Evolutionary conservation across 2,888 invertebrate species (phyloP), one percentile per base, ranked within the genome.

Genomic region (Copidosoma aretas): DNA sequence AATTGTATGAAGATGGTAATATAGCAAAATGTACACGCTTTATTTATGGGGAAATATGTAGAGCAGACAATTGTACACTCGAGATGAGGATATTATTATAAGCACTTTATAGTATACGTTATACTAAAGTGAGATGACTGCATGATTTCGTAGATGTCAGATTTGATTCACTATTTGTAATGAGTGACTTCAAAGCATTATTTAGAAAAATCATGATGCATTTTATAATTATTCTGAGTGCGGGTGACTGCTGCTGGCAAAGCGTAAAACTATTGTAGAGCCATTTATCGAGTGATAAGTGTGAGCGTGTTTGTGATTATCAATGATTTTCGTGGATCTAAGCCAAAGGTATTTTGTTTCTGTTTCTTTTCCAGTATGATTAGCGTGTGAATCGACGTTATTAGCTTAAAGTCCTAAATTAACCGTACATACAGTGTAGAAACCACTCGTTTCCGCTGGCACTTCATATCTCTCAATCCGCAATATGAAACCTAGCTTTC

Each of bases 401-500:
- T 52, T 22, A 22, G 32, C 49, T 60, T 58, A 22, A 22, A 54
- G 57, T 69, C 63, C 63, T 70, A 41, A 64, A 5, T 58, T 49
- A 51, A 19, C 68, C 60, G 51, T 19, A 60, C 22, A 54, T 10
- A 51, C 59, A 65, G 61, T 58, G 24, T 25, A 32, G 61, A 60
- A 43, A 52, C 32, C 54, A 65, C 58, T 53, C 41, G 22, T 58
- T 53, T 62, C 65, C 62, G 32, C 54, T 56, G 66, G 51, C 53
- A 41, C 61, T 59, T 69, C 62, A 59, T 58, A 58, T 58, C 65
- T 49, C 51, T 60, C 61, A 51, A 67, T 49, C 60, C 60, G 46
- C 49, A 60, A 49, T 56, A 60, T 51, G 39, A 59, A 24, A 64
- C 51, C 21, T 52, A 32, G 32, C 32, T 32, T 8, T 32, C 32